Percentiles rank a stretch among this genome's conserved stretches.
phyloP scores from a whole-genome alignment of 2,113 vertebrate genomes.

The Hucho hucho region DNA sequence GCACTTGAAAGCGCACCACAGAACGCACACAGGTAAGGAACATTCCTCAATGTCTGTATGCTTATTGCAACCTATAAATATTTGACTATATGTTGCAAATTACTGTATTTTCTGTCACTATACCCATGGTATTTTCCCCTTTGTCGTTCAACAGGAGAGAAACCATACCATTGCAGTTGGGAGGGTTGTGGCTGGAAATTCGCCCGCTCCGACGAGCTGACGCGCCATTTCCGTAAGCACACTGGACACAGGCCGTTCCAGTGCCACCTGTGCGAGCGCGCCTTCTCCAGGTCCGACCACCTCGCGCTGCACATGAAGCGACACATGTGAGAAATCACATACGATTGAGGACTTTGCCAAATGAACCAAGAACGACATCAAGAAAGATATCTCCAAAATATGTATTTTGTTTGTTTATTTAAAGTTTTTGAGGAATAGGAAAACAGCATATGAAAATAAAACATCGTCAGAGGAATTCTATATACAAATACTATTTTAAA shows the following conservation, averaged over 20 bases:
- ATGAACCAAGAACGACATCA: constrained; percentile 40
- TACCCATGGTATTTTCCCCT: background rate
- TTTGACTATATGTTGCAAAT: background rate
- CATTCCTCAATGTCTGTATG: background rate
- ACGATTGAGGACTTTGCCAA: constrained; percentile 19
- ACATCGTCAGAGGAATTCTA: constrained; percentile 40
- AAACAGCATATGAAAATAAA: constrained; percentile 23
- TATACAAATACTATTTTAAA: constrained; percentile 30
- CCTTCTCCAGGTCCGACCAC: constrained; percentile 94
- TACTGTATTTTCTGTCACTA: background rate
- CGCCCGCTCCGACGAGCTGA: constrained; percentile 90
- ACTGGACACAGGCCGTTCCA: constrained; percentile 94
- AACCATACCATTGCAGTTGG: constrained; percentile 97
- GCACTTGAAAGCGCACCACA: constrained; percentile 93
- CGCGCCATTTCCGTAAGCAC: constrained; percentile 95
- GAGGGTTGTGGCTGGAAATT: constrained; percentile 97
- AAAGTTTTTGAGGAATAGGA: constrained; percentile 42
- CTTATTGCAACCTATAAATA: background rate
- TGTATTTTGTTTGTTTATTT: constrained; percentile 43
- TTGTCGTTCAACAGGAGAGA: constrained; percentile 78
- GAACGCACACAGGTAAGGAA: constrained; percentile 90
- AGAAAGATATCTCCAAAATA: constrained; percentile 25
- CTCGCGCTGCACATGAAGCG: constrained; percentile 96
- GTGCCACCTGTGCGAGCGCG: constrained; percentile 93
- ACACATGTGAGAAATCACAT: constrained; percentile 78